A percentile compares a stretch with the other conserved stretches of the same genome.
Conservation (phyloP, 2,113 vertebrate species). For the Nannospalax galili region DNA sequence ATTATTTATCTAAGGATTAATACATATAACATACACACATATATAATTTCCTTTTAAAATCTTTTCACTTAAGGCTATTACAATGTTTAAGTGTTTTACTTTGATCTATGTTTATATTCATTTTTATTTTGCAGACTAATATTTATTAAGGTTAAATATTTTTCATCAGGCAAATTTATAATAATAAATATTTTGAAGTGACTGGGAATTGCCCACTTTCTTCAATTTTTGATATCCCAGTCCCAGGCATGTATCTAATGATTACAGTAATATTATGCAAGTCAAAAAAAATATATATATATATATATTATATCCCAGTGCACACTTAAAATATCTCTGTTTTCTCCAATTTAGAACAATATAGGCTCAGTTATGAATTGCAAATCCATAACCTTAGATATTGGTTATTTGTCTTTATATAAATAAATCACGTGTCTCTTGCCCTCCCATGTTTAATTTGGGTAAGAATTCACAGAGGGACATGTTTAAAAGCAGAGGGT, state of each 20-base stretch:
- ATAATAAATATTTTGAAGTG: not conserved
- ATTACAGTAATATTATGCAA: not conserved
- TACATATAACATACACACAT: not conserved
- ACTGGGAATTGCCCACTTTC: not conserved
- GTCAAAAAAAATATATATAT: not conserved
- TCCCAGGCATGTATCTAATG: not conserved
- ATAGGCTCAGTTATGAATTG: not conserved
- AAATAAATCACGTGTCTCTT: not conserved
- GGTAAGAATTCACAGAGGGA: not conserved
- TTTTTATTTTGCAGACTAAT: not conserved
- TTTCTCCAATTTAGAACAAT: not conserved
- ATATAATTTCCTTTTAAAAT: not conserved
- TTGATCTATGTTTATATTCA: not conserved
- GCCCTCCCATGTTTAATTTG: not conserved
- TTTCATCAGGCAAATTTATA: not conserved
- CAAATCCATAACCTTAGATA: not conserved
- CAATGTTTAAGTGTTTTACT: not conserved
- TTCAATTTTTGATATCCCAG: not conserved
- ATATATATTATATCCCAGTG: too few species aligned
- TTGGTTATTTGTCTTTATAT: not conserved
- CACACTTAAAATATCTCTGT: not conserved
- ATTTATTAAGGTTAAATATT: not conserved
- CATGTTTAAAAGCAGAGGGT: not conserved
- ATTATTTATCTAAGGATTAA: not conserved
- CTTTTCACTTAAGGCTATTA: not conserved